Percentiles rank a stretch among this genome's conserved stretches.
These are phyloP conservation scores for Benthosema pterotum DNA, from an alignment of 2,797 vertebrate genomes.

Conservation along the genomic window DNA sequence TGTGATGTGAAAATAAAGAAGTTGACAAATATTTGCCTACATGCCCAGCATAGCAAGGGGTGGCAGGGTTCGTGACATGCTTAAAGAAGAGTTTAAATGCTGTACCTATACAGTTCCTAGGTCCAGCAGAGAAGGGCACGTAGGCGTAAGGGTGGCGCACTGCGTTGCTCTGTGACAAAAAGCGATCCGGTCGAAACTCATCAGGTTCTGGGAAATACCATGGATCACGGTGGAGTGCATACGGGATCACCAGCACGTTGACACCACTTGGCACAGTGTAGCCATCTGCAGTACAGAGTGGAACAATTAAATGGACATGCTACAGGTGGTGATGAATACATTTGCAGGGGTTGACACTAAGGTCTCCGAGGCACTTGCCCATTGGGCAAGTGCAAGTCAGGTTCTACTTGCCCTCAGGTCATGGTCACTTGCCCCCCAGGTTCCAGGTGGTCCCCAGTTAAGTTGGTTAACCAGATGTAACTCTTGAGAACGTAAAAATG, in stretches of 20 bases:
- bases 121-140: slow-evolving; percentile 87
- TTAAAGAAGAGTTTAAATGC: neutral
- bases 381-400: too few relatives aligned
- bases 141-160: slow-evolving; percentile 82
- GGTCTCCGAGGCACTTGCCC: too few relatives aligned
- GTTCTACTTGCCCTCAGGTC: too few relatives aligned
- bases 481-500: too few relatives aligned
- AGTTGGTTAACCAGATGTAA: too few relatives aligned
- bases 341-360: too few relatives aligned
- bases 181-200: slow-evolving; percentile 84
- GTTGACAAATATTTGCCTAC: too few relatives aligned
- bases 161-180: slow-evolving; percentile 78
- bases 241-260: slow-evolving; percentile 73
- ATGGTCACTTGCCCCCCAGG: too few relatives aligned
- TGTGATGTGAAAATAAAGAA: too few relatives aligned
- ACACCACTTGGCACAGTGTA: slow-evolving; percentile 74
- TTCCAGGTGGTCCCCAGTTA: too few relatives aligned
- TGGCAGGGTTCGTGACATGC: too few relatives aligned
- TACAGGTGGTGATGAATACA: neutral
- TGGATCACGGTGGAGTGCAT: slow-evolving; percentile 82
- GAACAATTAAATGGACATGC: neutral
- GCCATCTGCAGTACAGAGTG: slow-evolving; percentile 65
- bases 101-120: slow-evolving; percentile 86
- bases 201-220: slow-evolving; percentile 81
- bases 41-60: too few relatives aligned